Evolutionary conservation across 2,113 vertebrate genomes (phyloP), one percentile per base, ranked within the genome.

Genomic region (Lanius ludovicianus): DNA sequence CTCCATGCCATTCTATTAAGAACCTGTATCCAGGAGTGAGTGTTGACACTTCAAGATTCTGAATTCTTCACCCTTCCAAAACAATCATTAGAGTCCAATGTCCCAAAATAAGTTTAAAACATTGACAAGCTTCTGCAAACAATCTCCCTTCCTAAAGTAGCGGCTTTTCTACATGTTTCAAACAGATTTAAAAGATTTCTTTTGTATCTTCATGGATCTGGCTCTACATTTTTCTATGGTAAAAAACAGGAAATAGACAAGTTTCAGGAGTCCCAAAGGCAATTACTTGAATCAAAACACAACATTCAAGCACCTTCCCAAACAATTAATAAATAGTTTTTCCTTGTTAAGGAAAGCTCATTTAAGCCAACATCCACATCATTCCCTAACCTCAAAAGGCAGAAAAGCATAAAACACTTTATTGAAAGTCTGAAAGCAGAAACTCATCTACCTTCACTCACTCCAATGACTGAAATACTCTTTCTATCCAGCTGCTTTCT

Each of bases 241-340:
- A 80, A 93, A 86, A 95, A 93, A 3, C 52, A 83, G 74, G 81
- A 94, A 97, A 80, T n/a, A 83, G 79, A 84, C 15, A 77, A 50
- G 49, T 71, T 87, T 68, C 52, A 84, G 27, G 49, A 82, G 49
- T 95, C 80, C 28, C 60, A 89, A 11, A 31, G 70, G 80, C 76
- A 95, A 92, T 77, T 85, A 92, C 22, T 37, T 64, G 52, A 94
- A 84, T 31, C 28, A 81, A 90, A 96, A 83, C 46, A 92, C 37
- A 93, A 19, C 42, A 83, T n/a, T 15, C 46, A 75, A 93, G 60
- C 20, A 90, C 65, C 60, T 84, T 92, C 60, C 53, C 16, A 14
- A 95, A 79, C 19, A 96, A 93, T 82, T 89, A 95, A 91, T 90
- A 90, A 81, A 75, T 71, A 84, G 41, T 68, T 90, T 88, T 81